Evolutionary conservation across 2,888 invertebrate species (phyloP).

Genomic region (Antheraea yamamai): DNA sequence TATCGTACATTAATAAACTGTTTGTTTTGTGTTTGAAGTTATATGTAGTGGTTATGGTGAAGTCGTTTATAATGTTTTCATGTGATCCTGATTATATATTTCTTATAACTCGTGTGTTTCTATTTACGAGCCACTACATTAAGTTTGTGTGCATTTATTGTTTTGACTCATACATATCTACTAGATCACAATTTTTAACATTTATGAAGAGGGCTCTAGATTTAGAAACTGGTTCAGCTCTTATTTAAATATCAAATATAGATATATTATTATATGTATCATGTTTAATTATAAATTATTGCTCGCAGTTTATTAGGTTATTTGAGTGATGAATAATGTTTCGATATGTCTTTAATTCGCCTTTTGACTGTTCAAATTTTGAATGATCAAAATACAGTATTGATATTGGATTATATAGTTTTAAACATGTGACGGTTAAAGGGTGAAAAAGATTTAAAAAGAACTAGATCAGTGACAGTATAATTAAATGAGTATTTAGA

Average conservation of each 20-base stretch:
- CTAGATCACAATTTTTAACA: not conserved
- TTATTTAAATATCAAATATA: not conserved
- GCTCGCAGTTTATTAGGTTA: not conserved
- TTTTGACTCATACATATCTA: conserved; percentile 4
- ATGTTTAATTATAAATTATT: not conserved
- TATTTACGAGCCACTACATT: not conserved
- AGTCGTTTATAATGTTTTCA: not conserved
- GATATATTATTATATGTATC: not conserved
- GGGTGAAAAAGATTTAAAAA: not conserved
- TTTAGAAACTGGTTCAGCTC: not conserved
- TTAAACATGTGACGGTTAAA: not conserved
- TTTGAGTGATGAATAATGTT: not conserved
- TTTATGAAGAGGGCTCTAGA: not conserved
- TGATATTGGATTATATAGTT: not conserved
- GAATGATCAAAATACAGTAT: not conserved
- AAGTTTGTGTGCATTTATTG: not conserved
- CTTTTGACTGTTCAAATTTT: not conserved
- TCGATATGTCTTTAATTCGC: not conserved
- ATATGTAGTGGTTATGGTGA: not conserved
- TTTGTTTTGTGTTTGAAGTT: not conserved
- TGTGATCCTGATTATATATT: not conserved
- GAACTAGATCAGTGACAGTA: not conserved
- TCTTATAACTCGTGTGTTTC: not conserved
- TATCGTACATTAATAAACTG: not conserved
- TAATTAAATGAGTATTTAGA: not conserved